A percentile compares a stretch with the other conserved stretches of the same genome.
Conservation (phyloP, 92 coral and sea anemone genomes). For the Porites divaricata region DNA sequence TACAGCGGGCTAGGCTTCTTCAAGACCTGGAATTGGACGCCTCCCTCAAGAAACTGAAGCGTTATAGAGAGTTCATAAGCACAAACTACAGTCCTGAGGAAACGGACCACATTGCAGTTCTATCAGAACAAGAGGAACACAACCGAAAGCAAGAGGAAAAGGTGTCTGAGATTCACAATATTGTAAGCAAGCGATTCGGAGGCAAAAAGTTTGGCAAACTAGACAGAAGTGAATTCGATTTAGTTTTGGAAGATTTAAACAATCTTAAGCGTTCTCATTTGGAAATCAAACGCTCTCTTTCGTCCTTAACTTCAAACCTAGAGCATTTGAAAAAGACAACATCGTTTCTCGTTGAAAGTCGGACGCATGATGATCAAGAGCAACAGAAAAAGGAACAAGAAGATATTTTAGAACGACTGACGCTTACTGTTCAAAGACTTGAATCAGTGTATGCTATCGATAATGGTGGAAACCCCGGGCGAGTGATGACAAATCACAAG, state of each 20-base stretch:
- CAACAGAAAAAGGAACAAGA: neutral
- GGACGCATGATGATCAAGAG: conserved; percentile 4
- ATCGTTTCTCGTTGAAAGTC: conserved; percentile 1
- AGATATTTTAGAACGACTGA: conserved; percentile 9
- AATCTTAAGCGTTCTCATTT: conserved; percentile 36
- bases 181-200: conserved; percentile 56
- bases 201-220: conserved; percentile 69
- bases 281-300: conserved; percentile 24
- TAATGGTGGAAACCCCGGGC: conserved; percentile 16
- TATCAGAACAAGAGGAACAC: conserved; percentile 56
- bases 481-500: conserved; percentile 5
- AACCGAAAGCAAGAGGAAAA: conserved; percentile 55
- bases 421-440: conserved; percentile 22
- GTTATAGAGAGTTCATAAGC: conserved; percentile 60
- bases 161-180: conserved; percentile 43
- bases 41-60: conserved; percentile 48
- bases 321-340: conserved; percentile 30
- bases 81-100: conserved; percentile 74
- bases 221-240: conserved; percentile 51
- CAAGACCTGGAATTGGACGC: conserved; percentile 71
- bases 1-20: conserved; percentile 82
- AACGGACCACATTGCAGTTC: conserved; percentile 37
- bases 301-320: conserved; percentile 14
- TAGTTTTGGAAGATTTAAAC: conserved; percentile 45
- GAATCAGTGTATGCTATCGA: conserved; percentile 34